Evolutionary conservation across 2,888 invertebrate species (phyloP).

Genomic region (Neoitamus cyanurus): DNA sequence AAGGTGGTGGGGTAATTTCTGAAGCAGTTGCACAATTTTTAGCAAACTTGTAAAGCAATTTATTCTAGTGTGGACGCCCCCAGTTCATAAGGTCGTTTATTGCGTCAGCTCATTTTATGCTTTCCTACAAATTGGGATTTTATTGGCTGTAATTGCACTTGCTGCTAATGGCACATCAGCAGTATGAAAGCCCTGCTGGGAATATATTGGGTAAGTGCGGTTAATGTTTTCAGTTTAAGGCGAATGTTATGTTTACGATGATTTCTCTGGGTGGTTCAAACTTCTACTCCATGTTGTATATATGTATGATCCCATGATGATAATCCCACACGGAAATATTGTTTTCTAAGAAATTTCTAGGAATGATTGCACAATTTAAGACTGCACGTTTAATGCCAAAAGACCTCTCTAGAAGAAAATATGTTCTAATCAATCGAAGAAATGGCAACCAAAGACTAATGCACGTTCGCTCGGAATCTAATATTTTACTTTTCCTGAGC

Average conservation of each 20-base stretch:
- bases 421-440: background rate
- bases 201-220: background rate
- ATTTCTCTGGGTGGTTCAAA: background rate
- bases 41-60: background rate
- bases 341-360: background rate
- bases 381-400: background rate
- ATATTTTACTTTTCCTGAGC: background rate
- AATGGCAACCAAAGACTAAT: background rate
- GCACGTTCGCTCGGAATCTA: background rate
- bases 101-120: background rate
- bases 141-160: conserved; percentile 25
- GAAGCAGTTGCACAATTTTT: background rate
- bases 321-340: background rate
- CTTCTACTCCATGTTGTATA: background rate
- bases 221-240: conserved; percentile 4
- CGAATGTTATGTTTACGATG: background rate
- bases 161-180: background rate
- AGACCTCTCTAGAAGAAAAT: background rate
- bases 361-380: background rate
- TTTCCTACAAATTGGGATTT: background rate
- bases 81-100: background rate
- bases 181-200: background rate
- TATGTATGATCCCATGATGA: background rate
- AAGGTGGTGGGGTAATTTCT: background rate
- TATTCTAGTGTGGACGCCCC: background rate